Base-by-base conservation (phyloP, 2,888 invertebrate genomes). In the Drosophila sordidula region DNA sequence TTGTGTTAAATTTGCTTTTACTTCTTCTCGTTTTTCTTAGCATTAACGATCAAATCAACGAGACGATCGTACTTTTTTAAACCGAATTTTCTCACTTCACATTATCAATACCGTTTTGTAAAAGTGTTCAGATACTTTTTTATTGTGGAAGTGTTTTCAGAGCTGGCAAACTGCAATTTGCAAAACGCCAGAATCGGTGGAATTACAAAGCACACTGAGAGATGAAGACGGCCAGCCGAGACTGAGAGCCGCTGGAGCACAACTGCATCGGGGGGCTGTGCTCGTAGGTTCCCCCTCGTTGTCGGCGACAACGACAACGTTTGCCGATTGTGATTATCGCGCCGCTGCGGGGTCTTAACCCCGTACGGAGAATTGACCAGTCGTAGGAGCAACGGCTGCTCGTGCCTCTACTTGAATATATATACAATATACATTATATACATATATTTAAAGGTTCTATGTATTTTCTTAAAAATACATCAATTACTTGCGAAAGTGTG, bases 281-380 rank as follows among this genome's bases (percentile, higher is more conserved):
- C 9, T 34, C 12, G 34, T 12, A 34, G 34, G 34, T 47, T 38
- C 18, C 44, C 49, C 41, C 64, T 51, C 65, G 64, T 44, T 18
- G 41, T 46, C 71, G 51, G 29, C 50, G 36, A 50, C 56, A 61
- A 41, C 74, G 49, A 47, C 61, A 50, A 63, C 50, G 22, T 47
- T 51, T 57, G 66, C 72, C 77, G 90, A 90, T 90, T 91, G 80
- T 80, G 75, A 87, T 90, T 90, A 90, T 90, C 91, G 89, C 89
- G 75, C 70, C 76, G 79, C 81, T 55, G 67, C 67, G 78, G 84
- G 90, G 90, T 90, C 91, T 89, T 90, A 90, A 90, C 91, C 91
- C 73, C 87, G 77, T 55, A 65, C 69, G 61, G 75, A 71, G 74
- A 74, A 64, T 52, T 73, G 80, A 70, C 71, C 71, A 71, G 61